Percentiles rank a stretch among this genome's conserved stretches.
Evolutionary conservation across 2,113 vertebrate genomes (phyloP).

Genomic region (Neoarius graeffei): DNA sequence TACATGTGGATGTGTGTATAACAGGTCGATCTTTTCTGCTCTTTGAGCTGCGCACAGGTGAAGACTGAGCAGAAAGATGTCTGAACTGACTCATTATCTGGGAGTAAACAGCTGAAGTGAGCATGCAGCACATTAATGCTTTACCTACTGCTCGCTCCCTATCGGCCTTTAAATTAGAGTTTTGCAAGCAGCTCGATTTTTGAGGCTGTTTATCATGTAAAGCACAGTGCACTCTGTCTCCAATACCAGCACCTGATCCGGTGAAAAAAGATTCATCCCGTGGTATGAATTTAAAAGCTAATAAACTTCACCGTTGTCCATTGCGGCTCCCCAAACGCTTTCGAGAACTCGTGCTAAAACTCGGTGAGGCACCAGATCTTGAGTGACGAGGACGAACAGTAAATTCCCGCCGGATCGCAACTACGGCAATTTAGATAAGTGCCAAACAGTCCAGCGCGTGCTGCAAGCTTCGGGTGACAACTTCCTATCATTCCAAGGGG

Average conservation of each 20-base stretch:
- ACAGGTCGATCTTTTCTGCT: conserved; percentile 21
- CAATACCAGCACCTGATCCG: conserved; percentile 20
- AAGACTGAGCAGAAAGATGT: conserved; percentile 16
- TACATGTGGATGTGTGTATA: conserved; percentile 37
- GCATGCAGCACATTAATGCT: conserved; percentile 37
- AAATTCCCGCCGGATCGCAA: conserved; percentile 22
- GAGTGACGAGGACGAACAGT: conserved; percentile 30
- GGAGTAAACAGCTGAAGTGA: conserved; percentile 29
- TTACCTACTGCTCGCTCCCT: conserved; percentile 34
- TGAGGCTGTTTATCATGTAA: conserved; percentile 48
- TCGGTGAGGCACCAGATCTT: conserved; percentile 38
- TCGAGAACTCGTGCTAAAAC: conserved; percentile 23
- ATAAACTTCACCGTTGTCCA: conserved; percentile 38
- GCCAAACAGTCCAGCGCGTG: conserved; percentile 25
- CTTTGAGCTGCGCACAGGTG: conserved; percentile 23
- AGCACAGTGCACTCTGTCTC: conserved; percentile 45
- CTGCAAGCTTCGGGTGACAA: conserved; percentile 31
- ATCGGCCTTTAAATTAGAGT: conserved; percentile 42
- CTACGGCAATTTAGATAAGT: conserved; percentile 35
- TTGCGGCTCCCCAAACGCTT: conserved; percentile 12
- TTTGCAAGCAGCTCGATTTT: conserved; percentile 43
- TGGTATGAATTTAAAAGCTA: conserved; percentile 51
- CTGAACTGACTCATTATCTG: conserved; percentile 45
- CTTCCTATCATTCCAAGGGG: conserved; percentile 18
- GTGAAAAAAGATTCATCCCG: conserved; percentile 20